Evolutionary conservation across 2,888 invertebrate species (phyloP), one percentile per base, ranked within the genome.

Genomic region (Drosophila bunnanda): DNA sequence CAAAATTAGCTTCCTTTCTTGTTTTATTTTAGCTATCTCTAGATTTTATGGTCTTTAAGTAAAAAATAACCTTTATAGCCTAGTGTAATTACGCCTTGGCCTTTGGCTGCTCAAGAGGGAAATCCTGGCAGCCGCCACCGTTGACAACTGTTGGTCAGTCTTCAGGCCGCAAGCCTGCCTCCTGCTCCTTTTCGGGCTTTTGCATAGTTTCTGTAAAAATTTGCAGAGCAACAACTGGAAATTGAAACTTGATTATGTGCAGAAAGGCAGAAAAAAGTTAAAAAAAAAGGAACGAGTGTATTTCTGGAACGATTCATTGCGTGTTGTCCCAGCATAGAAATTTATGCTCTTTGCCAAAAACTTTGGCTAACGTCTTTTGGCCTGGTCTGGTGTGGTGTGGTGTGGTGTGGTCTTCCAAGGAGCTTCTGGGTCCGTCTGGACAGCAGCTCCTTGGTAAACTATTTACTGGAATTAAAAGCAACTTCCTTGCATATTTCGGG

Each of bases 221-320:
- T 82, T 64, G 60, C 55, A 60, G 3, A 69, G 79, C 72, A 77
- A 79, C 79, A 82, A 79, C 80, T 78, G 79, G 50, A 90, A 91
- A 90, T 91, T 89, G 89, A 91, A 91, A 91, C 91, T 90, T 90
- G 90, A 90, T 90, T 89, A 90, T 88, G 89, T 90, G 90, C 90
- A 83, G 85, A 88, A 78, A 69, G 82, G 82, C 88, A 82, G 82
- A 76, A 62, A 75, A 78, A 77, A 76, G 78, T 80, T 83, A 0
- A 30, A n/a, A 46, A 34, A 28, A 25, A 44, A 34, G n/a, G n/a
- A n/a, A 28, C 28, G n/a, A 28, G 50, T 28, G 52, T 34, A 43
- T 65, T 64, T n/a, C 64, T 20, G 52, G 60, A 55, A 44, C 50
- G 59, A 34, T 41, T 54, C 44, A 44, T 48, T 34, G 62, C 44